A percentile compares a stretch with the other conserved stretches of the same genome.
Conservation (phyloP, 35 echinoderm and acorn worm genomes). For the Stichopus chloronotus region DNA sequence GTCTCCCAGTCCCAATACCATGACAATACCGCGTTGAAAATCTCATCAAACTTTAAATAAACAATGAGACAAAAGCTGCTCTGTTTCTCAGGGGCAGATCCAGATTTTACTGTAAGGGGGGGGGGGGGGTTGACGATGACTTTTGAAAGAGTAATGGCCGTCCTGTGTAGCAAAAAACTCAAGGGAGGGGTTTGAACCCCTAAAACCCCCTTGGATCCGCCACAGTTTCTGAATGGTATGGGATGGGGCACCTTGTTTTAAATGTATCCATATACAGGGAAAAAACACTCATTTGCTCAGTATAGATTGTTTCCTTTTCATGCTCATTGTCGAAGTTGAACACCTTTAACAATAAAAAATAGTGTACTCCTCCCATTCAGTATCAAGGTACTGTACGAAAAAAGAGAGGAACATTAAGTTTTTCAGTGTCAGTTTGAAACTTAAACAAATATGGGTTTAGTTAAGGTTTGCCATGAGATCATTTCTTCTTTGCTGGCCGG, state of each 20-base stretch:
- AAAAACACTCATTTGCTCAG: neutral
- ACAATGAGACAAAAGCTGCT: neutral
- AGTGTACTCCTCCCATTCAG: neutral
- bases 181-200: too few species aligned
- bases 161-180: too few species aligned
- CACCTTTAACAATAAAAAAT: slow-evolving; percentile 4
- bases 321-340: slow-evolving; percentile 12
- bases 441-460: neutral
- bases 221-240: neutral
- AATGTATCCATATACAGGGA: neutral
- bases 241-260: neutral
- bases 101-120: too few species aligned
- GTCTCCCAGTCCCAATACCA: slow-evolving; percentile 7
- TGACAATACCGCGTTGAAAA: neutral
- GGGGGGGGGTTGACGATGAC: too few species aligned
- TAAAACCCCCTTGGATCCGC: too few species aligned
- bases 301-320: slow-evolving; percentile 16
- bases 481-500: neutral
- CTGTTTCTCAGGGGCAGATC: neutral
- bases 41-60: slow-evolving; percentile 2
- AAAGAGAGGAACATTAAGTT: neutral
- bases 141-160: too few species aligned
- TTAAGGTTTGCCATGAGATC: slow-evolving; percentile 6
- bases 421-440: neutral
- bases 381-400: neutral